Evolutionary conservation across 2,888 invertebrate species (phyloP), one percentile per base, ranked within the genome.

Genomic region (Mythimna albipuncta): DNA sequence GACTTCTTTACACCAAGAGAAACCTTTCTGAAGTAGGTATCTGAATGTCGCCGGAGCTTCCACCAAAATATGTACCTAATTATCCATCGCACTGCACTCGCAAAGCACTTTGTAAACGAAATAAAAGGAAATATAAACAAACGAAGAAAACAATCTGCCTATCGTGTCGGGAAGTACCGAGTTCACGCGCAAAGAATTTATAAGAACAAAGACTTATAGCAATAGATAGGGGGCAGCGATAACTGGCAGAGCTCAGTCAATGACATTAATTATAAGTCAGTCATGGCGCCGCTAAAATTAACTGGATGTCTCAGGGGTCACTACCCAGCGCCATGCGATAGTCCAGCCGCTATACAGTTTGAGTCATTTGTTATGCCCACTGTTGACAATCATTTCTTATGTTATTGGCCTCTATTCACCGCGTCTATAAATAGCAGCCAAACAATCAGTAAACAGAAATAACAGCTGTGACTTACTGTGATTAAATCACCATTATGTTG

Each of bases 261-360:
- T 90, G 91, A 91, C 91, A 90, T 88, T 89, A 89, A 89, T 90
- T 90, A 82, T 88, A 85, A 85, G 84, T 82, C 82, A 85, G 81
- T 82, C 77, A 83, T 85, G 86, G 85, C 82, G 83, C 87, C 78
- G 91, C 92, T 92, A 94, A 92, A 91, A 91, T 92, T 93, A 93
- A 90, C 91, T 90, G 85, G 80, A 85, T 85, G 83, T 84, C 79
- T 83, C 85, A 82, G 88, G 84, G 91, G 91, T 92, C 91, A 89
- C 75, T 85, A 81, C 67, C 81, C 83, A 81, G 82, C 80, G 70
- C 76, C 85, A 80, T 81, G 75, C 80, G 85, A 85, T 84, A 78
- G 75, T 70, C 69, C 62, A 74, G 67, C 41, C 64, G 52, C 72
- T 76, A 64, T 50, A 59, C 64, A 73, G 66, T 68, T 62, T 61